These are phyloP conservation scores for Coleophora flavipennella DNA, from an alignment of 2,888 invertebrate species.

Conservation along the genomic window DNA sequence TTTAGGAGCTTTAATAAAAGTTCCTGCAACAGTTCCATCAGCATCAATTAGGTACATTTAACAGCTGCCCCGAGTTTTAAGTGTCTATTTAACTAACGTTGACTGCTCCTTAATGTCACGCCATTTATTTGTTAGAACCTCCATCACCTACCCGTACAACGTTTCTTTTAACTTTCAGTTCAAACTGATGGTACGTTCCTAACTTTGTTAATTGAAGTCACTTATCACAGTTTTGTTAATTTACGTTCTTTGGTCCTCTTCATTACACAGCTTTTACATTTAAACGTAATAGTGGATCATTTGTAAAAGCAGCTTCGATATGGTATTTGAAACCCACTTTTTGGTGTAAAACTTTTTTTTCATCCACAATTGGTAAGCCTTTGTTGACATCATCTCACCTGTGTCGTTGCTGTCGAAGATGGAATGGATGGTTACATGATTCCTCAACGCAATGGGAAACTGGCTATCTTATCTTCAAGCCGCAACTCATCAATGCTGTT, in stretches of 20 bases:
- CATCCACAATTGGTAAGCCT: too few species aligned
- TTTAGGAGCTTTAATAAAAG: slow-evolving; percentile 14
- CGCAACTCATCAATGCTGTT: too few species aligned
- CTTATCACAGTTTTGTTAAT: slow-evolving; percentile 50
- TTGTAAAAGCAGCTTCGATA: slow-evolving; percentile 4
- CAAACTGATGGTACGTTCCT: slow-evolving; percentile 6
- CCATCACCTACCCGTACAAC: slow-evolving; percentile 28
- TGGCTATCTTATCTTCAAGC: too few species aligned
- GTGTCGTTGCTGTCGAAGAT: too few species aligned
- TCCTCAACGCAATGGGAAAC: too few species aligned
- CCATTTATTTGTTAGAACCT: slow-evolving; percentile 52
- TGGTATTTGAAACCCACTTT: neutral
- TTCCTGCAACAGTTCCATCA: slow-evolving; percentile 28
- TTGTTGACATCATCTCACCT: too few species aligned
- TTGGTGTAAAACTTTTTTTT: neutral
- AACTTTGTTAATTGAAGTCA: slow-evolving; percentile 47
- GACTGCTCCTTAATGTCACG: slow-evolving; percentile 61
- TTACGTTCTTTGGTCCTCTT: slow-evolving; percentile 20
- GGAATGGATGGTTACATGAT: too few species aligned
- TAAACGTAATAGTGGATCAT: slow-evolving; percentile 20
- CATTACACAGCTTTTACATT: slow-evolving; percentile 20
- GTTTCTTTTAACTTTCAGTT: slow-evolving; percentile 31
- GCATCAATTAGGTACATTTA: slow-evolving; percentile 56
- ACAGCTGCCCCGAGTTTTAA: slow-evolving; percentile 50
- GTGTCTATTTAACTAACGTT: slow-evolving; percentile 56